phyloP scores from a whole-genome alignment of 2,797 vertebrate species.

The Australoheros facetus region DNA sequence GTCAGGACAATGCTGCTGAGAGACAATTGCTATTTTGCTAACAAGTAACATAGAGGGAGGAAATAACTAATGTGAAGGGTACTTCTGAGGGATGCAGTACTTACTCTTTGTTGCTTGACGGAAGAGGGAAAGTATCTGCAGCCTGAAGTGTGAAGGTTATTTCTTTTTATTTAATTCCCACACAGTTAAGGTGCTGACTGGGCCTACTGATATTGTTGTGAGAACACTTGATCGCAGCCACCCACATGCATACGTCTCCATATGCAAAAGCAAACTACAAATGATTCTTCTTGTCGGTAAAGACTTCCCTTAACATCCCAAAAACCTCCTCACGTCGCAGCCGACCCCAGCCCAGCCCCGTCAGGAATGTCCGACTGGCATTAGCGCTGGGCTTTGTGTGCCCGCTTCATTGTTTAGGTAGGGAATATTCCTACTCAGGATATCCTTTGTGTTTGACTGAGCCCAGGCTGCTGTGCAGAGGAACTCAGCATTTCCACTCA shows the following conservation, averaged over 20 bases:
- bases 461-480: constrained; percentile 40
- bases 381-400: constrained; percentile 54
- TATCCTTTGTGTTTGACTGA: constrained; percentile 66
- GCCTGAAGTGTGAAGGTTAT: constrained; percentile 16
- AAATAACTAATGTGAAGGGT: neutral
- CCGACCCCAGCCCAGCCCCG: constrained; percentile 17
- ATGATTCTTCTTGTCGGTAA: neutral
- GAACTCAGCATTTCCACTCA: constrained; percentile 58
- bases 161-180: constrained; percentile 20
- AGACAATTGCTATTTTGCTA: neutral
- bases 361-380: constrained; percentile 59
- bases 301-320: constrained; percentile 25
- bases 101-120: neutral
- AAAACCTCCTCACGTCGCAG: constrained; percentile 13
- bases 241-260: neutral
- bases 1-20: neutral
- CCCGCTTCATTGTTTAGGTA: constrained; percentile 53
- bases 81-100: neutral
- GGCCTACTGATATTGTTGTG: neutral
- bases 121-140: neutral
- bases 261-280: neutral
- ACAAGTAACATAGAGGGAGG: neutral
- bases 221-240: neutral
- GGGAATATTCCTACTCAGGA: constrained; percentile 69
- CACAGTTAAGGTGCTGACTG: neutral